Percentiles rank a stretch among this genome's conserved stretches.
These are phyloP conservation scores for Euzetes globulus DNA, from an alignment of 2,888 invertebrate genomes.

Conservation along the genomic window DNA sequence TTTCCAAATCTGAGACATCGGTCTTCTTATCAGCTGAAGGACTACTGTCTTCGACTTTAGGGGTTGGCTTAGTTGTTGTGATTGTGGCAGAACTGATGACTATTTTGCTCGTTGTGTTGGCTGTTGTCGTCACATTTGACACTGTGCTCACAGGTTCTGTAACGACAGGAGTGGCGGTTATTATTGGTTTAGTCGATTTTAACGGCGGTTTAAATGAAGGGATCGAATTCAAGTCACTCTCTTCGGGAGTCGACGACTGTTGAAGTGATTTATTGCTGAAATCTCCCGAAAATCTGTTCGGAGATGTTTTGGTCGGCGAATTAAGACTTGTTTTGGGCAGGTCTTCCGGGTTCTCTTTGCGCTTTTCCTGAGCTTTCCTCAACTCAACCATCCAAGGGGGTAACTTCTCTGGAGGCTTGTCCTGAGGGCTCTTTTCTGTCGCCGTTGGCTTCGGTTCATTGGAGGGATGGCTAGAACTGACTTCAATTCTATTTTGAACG, in stretches of 20 bases:
- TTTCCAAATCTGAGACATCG: constrained; percentile 22
- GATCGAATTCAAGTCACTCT: background rate
- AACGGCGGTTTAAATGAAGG: background rate
- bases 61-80: background rate
- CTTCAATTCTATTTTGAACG: background rate
- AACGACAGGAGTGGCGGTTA: background rate
- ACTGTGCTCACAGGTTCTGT: background rate
- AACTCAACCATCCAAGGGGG: constrained; percentile 75
- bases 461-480: background rate
- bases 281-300: constrained; percentile 30
- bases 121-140: background rate
- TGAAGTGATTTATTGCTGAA: constrained; percentile 10
- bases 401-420: constrained; percentile 39
- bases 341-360: constrained; percentile 15
- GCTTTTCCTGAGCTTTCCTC: constrained; percentile 59
- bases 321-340: background rate
- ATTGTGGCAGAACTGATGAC: constrained; percentile 15
- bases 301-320: constrained; percentile 29
- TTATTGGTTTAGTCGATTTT: background rate
- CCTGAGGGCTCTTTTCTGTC: constrained; percentile 41
- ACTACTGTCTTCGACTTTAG: constrained; percentile 14
- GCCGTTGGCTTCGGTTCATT: background rate
- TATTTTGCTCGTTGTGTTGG: constrained; percentile 16
- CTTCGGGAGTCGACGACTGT: background rate
- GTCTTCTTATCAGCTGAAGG: background rate